A percentile compares a stretch with the other conserved stretches of the same genome.
Conservation (phyloP, 2,888 invertebrate genomes). For the Zhuqinia jingwanae region DNA sequence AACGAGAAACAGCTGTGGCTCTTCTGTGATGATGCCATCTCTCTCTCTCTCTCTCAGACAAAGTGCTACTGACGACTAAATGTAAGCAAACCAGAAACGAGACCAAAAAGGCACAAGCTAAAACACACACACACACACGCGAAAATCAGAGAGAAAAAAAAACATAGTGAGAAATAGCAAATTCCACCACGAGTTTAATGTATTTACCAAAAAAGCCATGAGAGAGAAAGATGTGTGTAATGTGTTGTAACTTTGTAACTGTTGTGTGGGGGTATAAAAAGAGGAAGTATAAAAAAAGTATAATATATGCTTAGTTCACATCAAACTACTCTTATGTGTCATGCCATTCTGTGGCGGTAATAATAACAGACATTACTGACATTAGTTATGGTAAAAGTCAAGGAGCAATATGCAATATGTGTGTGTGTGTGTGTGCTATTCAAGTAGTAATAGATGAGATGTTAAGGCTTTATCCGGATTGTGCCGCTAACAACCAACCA, state of each 20-base stretch:
- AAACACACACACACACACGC: slow-evolving; percentile 47
- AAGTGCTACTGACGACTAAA: slow-evolving; percentile 59
- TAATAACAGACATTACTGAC: slow-evolving; percentile 41
- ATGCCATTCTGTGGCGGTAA: slow-evolving; percentile 29
- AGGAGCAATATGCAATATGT: slow-evolving; percentile 23
- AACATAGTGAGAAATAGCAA: slow-evolving; percentile 63
- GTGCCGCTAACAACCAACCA: slow-evolving; percentile 2
- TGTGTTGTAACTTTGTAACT: neutral
- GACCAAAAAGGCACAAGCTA: slow-evolving; percentile 48
- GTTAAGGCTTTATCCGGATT: slow-evolving; percentile 26
- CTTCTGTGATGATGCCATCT: slow-evolving; percentile 41
- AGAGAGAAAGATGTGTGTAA: slow-evolving; percentile 14
- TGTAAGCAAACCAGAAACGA: slow-evolving; percentile 63
- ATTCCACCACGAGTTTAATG: slow-evolving; percentile 50
- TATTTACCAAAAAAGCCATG: slow-evolving; percentile 4
- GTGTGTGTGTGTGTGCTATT: no score
- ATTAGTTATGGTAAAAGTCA: slow-evolving; percentile 51
- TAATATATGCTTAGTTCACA: slow-evolving; percentile 54
- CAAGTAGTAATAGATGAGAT: neutral
- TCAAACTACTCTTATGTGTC: slow-evolving; percentile 39
- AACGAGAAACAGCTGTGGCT: slow-evolving; percentile 66
- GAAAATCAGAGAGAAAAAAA: slow-evolving; percentile 36
- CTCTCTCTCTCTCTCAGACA: no score
- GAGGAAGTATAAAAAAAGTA: slow-evolving; percentile 38
- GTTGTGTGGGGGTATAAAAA: no score